Conservation (phyloP, 64 coral and sea anemone genomes). For the Dendronephthya gigantea region DNA sequence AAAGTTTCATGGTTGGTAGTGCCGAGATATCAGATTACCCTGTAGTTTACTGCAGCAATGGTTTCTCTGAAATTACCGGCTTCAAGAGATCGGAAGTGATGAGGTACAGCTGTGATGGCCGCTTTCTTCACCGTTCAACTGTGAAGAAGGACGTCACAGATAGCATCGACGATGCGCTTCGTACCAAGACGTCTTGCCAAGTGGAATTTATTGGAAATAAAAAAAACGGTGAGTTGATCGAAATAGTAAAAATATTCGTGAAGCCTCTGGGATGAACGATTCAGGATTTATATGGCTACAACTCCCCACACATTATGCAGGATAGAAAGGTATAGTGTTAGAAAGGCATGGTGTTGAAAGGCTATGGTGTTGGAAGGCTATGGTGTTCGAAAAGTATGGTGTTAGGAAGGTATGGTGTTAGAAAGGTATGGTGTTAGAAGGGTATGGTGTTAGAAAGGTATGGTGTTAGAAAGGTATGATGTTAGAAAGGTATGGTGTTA, state of each 20-base stretch:
- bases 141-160: constrained; percentile 42
- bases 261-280: neutral
- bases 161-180: constrained; percentile 48
- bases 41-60: constrained; percentile 76
- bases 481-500: too few species aligned
- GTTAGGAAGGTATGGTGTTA: too few species aligned
- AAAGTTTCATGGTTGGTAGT: constrained; percentile 73
- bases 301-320: too few species aligned
- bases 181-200: constrained; percentile 52
- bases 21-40: constrained; percentile 78
- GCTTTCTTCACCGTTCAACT: constrained; percentile 59
- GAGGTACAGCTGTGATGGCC: constrained; percentile 71
- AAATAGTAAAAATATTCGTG: too few species aligned
- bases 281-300: too few species aligned
- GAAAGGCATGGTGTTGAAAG: too few species aligned
- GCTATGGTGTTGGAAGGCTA: too few species aligned
- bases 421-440: too few species aligned
- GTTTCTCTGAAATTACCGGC: constrained; percentile 67
- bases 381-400: too few species aligned
- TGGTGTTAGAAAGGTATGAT: too few species aligned
- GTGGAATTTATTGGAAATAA: constrained; percentile 66
- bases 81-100: constrained; percentile 74
- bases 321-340: too few species aligned
- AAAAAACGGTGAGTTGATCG: constrained; percentile 69
- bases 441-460: too few species aligned